These are phyloP conservation scores for Tanytarsus gracilentus DNA, from an alignment of 2,888 invertebrate genomes.

Conservation along the genomic window DNA sequence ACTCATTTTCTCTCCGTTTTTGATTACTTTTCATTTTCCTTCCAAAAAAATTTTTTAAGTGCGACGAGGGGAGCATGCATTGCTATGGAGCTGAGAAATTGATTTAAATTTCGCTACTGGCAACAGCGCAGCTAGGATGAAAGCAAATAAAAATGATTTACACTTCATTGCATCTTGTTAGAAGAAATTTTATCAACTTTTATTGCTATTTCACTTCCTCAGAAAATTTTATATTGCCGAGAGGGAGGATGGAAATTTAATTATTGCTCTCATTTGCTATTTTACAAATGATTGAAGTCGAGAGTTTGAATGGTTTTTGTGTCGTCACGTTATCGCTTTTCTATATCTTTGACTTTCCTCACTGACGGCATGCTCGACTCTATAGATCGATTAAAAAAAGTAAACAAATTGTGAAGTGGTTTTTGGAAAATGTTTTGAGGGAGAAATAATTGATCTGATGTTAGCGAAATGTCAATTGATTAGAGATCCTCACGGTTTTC, in stretches of 20 bases:
- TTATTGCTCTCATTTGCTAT: too few species aligned
- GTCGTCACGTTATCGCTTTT: too few species aligned
- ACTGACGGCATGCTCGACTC: not conserved
- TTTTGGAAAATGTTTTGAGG: not conserved
- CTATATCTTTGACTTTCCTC: too few species aligned
- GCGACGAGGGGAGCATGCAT: too few species aligned
- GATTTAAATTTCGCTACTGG: slow-evolving; percentile 6
- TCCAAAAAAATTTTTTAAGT: too few species aligned
- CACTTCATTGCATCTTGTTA: not conserved
- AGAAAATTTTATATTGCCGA: not conserved
- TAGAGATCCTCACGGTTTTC: too few species aligned
- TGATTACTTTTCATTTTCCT: too few species aligned
- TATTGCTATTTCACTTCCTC: not conserved
- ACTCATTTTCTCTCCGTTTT: too few species aligned
- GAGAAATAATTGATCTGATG: too few species aligned
- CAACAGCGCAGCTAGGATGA: not conserved
- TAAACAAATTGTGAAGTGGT: slow-evolving; percentile 8
- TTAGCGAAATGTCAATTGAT: too few species aligned
- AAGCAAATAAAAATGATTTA: slow-evolving; percentile 9
- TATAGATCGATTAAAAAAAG: slow-evolving; percentile 16
- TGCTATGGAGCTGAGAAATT: not conserved
- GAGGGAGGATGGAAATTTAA: not conserved
- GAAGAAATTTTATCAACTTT: not conserved
- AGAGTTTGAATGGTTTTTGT: too few species aligned
- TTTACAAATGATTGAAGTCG: too few species aligned